Evolutionary conservation across 2,797 vertebrate genomes (phyloP), one percentile per base, ranked within the genome.

Genomic region (Aeoliscus strigatus): DNA sequence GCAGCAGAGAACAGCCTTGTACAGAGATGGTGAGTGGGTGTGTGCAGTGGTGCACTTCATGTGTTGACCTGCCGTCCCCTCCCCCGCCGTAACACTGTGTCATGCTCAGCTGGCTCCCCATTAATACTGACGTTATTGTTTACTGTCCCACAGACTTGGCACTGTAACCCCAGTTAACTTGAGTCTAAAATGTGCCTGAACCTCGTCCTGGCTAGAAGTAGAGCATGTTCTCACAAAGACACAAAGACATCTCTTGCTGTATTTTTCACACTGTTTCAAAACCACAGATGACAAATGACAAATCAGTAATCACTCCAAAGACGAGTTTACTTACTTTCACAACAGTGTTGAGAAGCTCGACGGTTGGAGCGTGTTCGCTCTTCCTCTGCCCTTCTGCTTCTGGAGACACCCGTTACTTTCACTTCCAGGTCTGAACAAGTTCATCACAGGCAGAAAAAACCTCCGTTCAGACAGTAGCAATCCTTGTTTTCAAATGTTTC

Each of bases 11-110:
- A 82, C 87, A 85, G 76, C 87, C 87, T 76, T 86, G 77, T 84
- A 84, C 85, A 89, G 69, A 59, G 79, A 93, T 68, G 94, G 95
- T 99, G 92, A 99, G 95, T 99, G 87, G 79, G 62, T 66, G 59
- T 77, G 71, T 72, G 92, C 92, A 87, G 67, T 59, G 60, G 43
- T 70, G 63, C 62, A 54, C 42, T 33, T 64, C 30, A 36, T 60
- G 60, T 72, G 60, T 74, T 63, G 64, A 60, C 51, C 65, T 10
- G 43, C 59, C 59, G 51, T 47, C 40, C 59, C 63, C 46, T 51
- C 50, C 53, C 57, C 48, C 33, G 31, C 73, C 70, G 75, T 81
- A 80, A 83, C 79, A 77, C 75, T 56, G 53, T 77, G 70, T 68
- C 66, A 61, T 31, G 54, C 75, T 77, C 75, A 60, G 28, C 60